These are phyloP conservation scores for Morone saxatilis DNA, from an alignment of 2,113 vertebrate genomes.

Conservation along the genomic window DNA sequence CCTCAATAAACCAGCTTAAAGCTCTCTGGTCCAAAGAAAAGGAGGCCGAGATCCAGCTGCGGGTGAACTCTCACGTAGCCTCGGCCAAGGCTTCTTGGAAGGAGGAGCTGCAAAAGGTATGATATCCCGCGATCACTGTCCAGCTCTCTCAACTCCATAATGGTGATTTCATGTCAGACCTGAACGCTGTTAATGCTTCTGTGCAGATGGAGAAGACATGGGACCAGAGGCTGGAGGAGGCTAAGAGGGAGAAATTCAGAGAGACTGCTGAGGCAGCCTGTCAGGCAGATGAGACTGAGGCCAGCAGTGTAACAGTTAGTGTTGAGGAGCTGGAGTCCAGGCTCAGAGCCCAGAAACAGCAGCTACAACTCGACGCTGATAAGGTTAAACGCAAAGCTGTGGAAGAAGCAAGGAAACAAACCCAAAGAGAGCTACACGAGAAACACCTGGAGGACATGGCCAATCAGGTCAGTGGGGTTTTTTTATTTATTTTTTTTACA, in stretches of 20 bases:
- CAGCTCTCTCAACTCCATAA: neutral
- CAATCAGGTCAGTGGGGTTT: constrained; percentile 84
- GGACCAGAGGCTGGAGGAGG: constrained; percentile 83
- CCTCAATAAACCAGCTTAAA: constrained; percentile 78
- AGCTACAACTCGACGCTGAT: constrained; percentile 79
- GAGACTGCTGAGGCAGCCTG: constrained; percentile 76
- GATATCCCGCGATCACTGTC: neutral
- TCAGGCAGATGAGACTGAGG: constrained; percentile 82
- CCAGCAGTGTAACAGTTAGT: constrained; percentile 25
- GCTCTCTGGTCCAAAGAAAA: constrained; percentile 87
- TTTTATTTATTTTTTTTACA: neutral
- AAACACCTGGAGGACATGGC: constrained; percentile 86
- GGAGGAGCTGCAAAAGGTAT: constrained; percentile 85
- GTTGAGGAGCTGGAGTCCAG: constrained; percentile 74
- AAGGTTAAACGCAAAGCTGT: constrained; percentile 75
- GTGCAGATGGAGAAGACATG: constrained; percentile 86
- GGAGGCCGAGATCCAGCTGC: constrained; percentile 76
- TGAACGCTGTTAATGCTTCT: neutral
- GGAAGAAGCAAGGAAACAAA: constrained; percentile 79
- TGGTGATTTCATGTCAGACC: neutral
- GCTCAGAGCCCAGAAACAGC: constrained; percentile 78
- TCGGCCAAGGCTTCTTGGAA: constrained; percentile 82
- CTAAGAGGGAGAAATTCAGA: constrained; percentile 57
- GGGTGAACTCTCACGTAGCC: constrained; percentile 79
- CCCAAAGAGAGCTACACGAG: constrained; percentile 83